Evolutionary conservation across 2,113 vertebrate genomes (phyloP).

Genomic region (Xyrauchen texanus): DNA sequence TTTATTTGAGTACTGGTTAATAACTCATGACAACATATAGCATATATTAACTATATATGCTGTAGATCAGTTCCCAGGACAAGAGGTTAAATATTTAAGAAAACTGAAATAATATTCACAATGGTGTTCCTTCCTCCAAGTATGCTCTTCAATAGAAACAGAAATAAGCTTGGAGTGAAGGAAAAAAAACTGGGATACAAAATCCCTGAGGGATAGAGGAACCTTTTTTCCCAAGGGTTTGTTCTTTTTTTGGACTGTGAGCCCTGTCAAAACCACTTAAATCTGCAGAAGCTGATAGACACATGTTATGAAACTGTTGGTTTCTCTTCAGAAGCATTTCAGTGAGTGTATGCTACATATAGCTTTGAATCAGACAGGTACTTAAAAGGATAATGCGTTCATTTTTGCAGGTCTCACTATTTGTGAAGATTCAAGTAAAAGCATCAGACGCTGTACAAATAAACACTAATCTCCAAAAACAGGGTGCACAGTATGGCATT

Average conservation of each 20-base stretch:
- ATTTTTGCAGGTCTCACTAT: neutral
- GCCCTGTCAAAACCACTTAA: slow-evolving; percentile 62
- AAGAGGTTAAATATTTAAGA: neutral
- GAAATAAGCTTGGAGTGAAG: slow-evolving; percentile 65
- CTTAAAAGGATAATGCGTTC: neutral
- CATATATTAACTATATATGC: too few species aligned
- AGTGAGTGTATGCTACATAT: neutral
- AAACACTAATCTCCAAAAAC: too few species aligned
- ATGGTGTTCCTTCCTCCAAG: slow-evolving; percentile 53
- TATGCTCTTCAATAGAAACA: slow-evolving; percentile 66
- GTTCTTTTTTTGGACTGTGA: slow-evolving; percentile 54
- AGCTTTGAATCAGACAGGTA: neutral
- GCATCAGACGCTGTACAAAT: too few species aligned
- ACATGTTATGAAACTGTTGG: slow-evolving; percentile 35
- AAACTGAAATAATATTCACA: slow-evolving; percentile 45
- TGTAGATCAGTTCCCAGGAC: too few species aligned
- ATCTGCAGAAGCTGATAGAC: slow-evolving; percentile 57
- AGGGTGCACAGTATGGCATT: too few species aligned
- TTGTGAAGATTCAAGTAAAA: neutral
- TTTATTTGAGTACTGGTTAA: too few species aligned
- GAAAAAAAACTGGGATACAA: slow-evolving; percentile 63
- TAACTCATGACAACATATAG: too few species aligned
- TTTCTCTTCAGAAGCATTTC: neutral
- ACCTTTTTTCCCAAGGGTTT: slow-evolving; percentile 33
- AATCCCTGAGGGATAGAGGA: slow-evolving; percentile 48